phyloP scores from a whole-genome alignment of 2,113 vertebrate species.

The Otolemur garnettii region DNA sequence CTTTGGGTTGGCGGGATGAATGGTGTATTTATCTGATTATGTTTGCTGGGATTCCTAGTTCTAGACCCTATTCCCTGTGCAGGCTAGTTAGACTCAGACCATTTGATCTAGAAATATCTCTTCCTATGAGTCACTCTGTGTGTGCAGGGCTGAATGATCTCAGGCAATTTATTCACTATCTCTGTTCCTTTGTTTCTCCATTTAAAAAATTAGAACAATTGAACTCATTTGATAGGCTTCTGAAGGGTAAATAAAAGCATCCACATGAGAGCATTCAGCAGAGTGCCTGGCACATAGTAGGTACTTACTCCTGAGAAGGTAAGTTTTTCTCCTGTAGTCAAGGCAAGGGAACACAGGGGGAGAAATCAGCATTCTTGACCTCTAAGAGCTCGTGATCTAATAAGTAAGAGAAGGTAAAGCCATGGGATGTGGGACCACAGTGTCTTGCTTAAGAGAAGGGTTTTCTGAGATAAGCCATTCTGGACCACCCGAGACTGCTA shows the following conservation, averaged over 20 bases:
- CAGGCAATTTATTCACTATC: background rate
- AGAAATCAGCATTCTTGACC: background rate
- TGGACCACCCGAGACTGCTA: background rate
- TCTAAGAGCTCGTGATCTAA: background rate
- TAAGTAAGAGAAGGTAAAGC: background rate
- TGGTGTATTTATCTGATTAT: background rate
- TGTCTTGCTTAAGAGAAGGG: background rate
- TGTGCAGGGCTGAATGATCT: background rate
- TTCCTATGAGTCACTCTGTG: background rate
- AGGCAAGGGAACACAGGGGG: background rate
- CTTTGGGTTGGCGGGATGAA: background rate
- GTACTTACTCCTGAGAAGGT: background rate
- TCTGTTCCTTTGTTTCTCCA: background rate
- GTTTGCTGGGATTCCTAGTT: background rate
- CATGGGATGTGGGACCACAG: too few relatives aligned
- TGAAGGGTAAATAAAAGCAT: background rate
- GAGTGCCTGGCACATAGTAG: background rate
- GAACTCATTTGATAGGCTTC: background rate
- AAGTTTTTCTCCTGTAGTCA: background rate
- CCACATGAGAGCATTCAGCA: background rate
- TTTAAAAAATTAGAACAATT: background rate
- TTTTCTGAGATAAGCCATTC: rapidly evolving
- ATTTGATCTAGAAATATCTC: background rate
- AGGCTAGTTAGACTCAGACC: background rate
- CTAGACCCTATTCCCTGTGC: background rate